These are phyloP conservation scores for Emydocephalus ijimae DNA, from an alignment of 2,113 vertebrate species.

Conservation along the genomic window DNA sequence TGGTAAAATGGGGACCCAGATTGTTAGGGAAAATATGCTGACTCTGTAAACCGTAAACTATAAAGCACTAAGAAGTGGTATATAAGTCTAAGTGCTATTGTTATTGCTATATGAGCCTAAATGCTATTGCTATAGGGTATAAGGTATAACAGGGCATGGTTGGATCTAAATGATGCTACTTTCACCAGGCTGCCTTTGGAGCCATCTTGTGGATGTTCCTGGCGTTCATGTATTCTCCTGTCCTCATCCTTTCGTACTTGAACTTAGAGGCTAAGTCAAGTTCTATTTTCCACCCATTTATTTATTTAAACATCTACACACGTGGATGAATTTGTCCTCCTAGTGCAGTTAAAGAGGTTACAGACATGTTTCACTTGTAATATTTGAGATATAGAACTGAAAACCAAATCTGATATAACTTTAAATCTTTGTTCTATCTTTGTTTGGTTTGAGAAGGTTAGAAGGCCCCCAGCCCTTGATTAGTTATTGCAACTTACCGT, in stretches of 20 bases:
- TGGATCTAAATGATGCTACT: not conserved
- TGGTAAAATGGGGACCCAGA: not conserved
- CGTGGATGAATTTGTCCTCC: not conserved
- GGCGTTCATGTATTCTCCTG: not conserved
- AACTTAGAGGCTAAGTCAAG: not conserved
- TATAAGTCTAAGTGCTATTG: not conserved
- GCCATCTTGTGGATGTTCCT: not conserved
- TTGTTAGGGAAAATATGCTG: not conserved
- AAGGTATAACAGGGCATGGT: not conserved
- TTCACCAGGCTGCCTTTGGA: not conserved
- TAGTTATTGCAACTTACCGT: constrained; percentile 73
- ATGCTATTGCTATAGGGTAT: not conserved
- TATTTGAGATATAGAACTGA: not conserved
- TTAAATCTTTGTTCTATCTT: not conserved
- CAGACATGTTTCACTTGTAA: not conserved
- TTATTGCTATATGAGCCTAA: not conserved
- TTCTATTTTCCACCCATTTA: not conserved
- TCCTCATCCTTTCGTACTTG: not conserved
- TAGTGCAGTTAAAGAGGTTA: not conserved
- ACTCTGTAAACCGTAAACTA: not conserved
- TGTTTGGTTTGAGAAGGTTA: not conserved
- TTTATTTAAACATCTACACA: not conserved
- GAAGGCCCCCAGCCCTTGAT: not conserved
- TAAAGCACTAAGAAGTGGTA: no score
- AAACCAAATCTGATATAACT: not conserved